A percentile compares a stretch with the other conserved stretches of the same genome.
Evolutionary conservation across 2,888 invertebrate genomes (phyloP).

Genomic region (Drosophila phalerata): DNA sequence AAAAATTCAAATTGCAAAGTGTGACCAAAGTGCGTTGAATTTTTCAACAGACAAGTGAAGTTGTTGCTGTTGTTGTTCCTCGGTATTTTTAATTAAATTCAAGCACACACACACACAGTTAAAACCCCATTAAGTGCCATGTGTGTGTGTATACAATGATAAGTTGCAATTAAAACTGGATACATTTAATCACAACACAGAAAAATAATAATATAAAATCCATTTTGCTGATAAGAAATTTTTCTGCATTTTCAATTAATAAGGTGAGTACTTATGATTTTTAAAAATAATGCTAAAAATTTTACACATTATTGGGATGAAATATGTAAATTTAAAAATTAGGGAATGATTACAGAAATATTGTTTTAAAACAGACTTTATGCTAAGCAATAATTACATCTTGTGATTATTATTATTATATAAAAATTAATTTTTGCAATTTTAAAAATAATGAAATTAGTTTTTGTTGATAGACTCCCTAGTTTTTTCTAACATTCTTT

Average conservation of each 20-base stretch:
- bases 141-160: conserved; percentile 9
- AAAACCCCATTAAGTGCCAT: conserved; percentile 4
- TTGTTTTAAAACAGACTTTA: not conserved
- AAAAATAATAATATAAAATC: conserved; percentile 5
- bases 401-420: too few species aligned
- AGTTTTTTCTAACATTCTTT: not conserved
- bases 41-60: conserved; percentile 30
- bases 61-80: conserved; percentile 8
- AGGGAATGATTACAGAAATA: not conserved
- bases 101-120: conserved; percentile 11
- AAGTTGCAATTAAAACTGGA: conserved; percentile 49
- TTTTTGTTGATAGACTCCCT: not conserved
- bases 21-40: conserved; percentile 58
- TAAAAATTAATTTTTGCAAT: not conserved
- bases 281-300: too few species aligned
- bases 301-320: too few species aligned
- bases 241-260: conserved; percentile 1
- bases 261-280: conserved; percentile 31
- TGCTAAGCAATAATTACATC: too few species aligned
- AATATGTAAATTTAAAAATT: not conserved
- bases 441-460: not conserved
- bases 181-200: conserved; percentile 40
- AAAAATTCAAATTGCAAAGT: conserved; percentile 34
- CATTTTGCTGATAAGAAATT: conserved; percentile 5
- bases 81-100: conserved; percentile 51